Base-by-base conservation (phyloP, 2,888 invertebrate species). In the Melieria crassipennis region DNA sequence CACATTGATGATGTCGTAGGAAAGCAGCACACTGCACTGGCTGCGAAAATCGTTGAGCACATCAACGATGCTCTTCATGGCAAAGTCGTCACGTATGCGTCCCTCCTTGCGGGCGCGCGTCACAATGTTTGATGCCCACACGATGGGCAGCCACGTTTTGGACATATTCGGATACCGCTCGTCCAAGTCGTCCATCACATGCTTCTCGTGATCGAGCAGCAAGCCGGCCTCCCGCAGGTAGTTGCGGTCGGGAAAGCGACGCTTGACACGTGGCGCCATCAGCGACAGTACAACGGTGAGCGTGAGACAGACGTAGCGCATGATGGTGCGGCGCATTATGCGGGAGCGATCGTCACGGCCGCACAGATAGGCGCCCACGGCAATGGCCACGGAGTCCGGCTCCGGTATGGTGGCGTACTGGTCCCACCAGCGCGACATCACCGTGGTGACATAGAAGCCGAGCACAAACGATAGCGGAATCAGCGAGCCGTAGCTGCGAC, bases 401-500 rank as follows among this genome's bases (percentile, higher is more conserved):
- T 93, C 94, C 0, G 95, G 95, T 78, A 95, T 94, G 10, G 88
- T 88, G 52, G 89, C 91, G 82, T 94, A 95, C 84, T 95, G 95
- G 80, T 89, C 91, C 94, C 95, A 95, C 97, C 97, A 97, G 79
- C 97, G 90, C 66, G 91, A 92, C 91, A 97, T 95, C 50, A 97
- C 95, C 76, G 96, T 91, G 5, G 93, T 91, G 67, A 97, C 96
- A 87, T 95, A 97, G 88, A 97, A 97, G 77, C 97, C 97, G 79
- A 97, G 89, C 70, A 97, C 96, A 86, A 97, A 97, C 4, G 96
- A 95, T 76, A 97, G 84, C 4, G 97, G 97, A 79, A 97, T 96
- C 71, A 95, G 89, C 84, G 92, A 92, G 73, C 92, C 92, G 87
- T 94, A 94, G 76, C 90, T 91, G 80, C 91, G 91, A 87, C 96